These are phyloP conservation scores for Carduelis carduelis DNA, from an alignment of 2,797 vertebrate genomes.

Conservation along the genomic window DNA sequence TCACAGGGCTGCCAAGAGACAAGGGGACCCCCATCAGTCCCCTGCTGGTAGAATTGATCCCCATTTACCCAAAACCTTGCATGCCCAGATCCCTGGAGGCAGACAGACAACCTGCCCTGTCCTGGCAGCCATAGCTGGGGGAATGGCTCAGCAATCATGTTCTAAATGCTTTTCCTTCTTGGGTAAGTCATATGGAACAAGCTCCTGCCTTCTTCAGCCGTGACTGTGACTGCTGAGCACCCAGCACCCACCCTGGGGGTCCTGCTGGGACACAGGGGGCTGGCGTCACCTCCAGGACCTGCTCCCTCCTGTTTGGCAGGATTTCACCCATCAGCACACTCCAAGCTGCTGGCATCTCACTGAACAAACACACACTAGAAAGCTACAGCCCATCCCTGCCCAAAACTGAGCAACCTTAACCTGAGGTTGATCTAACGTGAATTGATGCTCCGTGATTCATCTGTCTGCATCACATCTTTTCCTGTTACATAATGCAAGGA, in stretches of 20 bases:
- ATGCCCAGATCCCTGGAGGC: background rate
- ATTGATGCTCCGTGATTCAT: background rate
- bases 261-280: background rate
- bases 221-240: accelerated
- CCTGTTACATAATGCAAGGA: conserved; percentile 5
- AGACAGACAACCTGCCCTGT: background rate
- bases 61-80: accelerated
- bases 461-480: background rate
- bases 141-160: background rate
- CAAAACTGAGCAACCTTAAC: background rate
- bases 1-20: background rate
- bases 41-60: background rate
- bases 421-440: background rate
- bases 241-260: accelerated
- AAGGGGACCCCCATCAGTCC: background rate
- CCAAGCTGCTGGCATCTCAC: background rate
- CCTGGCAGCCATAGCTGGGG: background rate
- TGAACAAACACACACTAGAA: background rate
- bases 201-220: background rate
- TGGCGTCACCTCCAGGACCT: background rate
- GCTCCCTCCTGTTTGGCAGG: background rate
- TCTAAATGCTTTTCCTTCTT: background rate
- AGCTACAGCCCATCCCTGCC: background rate
- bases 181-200: background rate
- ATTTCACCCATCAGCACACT: background rate